Conservation (phyloP, 1,140 invertebrate genomes). For the Euura saliciscinereae region DNA sequence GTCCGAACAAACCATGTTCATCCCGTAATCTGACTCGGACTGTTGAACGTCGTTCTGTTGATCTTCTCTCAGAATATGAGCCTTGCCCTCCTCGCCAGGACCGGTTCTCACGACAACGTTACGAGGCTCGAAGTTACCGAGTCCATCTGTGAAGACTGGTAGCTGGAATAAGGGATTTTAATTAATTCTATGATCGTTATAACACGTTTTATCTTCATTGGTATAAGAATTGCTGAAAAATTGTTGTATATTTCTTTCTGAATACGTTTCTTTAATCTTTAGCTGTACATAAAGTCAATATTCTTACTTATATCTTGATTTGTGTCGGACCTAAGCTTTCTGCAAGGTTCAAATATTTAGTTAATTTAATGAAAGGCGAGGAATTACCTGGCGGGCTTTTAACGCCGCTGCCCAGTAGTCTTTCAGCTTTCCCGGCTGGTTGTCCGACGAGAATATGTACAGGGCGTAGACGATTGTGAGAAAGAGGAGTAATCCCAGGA, state of each 20-base stretch:
- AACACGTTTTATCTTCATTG: neutral
- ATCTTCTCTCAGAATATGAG: constrained; percentile 74
- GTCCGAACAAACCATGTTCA: constrained; percentile 97
- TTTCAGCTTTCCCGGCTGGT: constrained; percentile 39
- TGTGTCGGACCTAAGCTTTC: too few species aligned
- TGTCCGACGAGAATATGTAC: constrained; percentile 35
- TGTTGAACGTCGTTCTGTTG: constrained; percentile 78
- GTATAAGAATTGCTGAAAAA: too few species aligned
- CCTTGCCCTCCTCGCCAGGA: constrained; percentile 84
- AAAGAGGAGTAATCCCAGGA: constrained; percentile 31
- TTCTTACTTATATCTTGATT: too few species aligned
- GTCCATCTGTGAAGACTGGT: constrained; percentile 44
- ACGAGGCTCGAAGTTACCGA: constrained; percentile 75
- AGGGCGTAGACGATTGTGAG: constrained; percentile 47
- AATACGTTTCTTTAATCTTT: too few species aligned
- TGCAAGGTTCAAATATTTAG: too few species aligned
- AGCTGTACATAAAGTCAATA: too few species aligned
- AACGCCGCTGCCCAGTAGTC: constrained; percentile 44
- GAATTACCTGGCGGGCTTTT: constrained; percentile 33
- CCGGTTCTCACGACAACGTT: constrained; percentile 67
- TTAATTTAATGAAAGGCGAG: too few species aligned
- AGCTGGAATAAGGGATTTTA: constrained; percentile 29
- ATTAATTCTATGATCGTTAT: constrained; percentile 13
- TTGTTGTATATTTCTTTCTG: too few species aligned
- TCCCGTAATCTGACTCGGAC: constrained; percentile 89